Base-by-base conservation (phyloP, 2,888 invertebrate species). In the Nemoura dubitans region DNA sequence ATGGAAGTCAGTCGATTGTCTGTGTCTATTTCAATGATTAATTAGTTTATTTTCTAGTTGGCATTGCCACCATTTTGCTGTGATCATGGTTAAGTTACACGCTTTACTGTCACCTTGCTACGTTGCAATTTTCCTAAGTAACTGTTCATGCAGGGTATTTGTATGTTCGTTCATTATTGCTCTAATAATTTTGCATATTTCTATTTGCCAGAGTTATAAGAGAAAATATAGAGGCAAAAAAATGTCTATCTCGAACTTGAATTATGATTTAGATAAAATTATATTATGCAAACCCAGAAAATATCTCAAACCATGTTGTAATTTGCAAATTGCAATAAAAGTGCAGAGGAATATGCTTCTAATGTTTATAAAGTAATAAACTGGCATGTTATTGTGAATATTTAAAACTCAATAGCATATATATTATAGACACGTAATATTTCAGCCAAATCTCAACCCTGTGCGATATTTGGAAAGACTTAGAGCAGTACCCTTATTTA, bases 11-110 rank as follows among this genome's bases (percentile, higher is more conserved):
- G 28, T 78, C 76, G 77, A 76, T 86, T 86, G 76, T 26, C 30
- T 30, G 59, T 82, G 7, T 42, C 42, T 81, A 26, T 80, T 59
- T 16, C 43, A 59, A 30, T 27, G n/a, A 78, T 59, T 59, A n/a
- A 80, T 86, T 83, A 26, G 77, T 86, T 59, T 59, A 59, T 59
- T 25, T 86, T 83, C 59, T 83, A 86, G 86, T 82, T 86, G 59
- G 76, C 42, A 26, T 29, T 59, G 86, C 81, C 86, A 80, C 86
- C 78, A 43, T 42, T 86, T 86, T 80, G 81, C 81, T 86, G 86
- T 86, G 86, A 81, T 86, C 81, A 36, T 81, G 59, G 80, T 81
- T 86, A 36, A 43, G 29, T 86, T 59, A 59, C 21, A 2, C 59
- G 21, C 59, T 59, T 59, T 59, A 59, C 21, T 21, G 59, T 10